Evolutionary conservation across 2,888 invertebrate genomes (phyloP).

Genomic region (Patella depressa): DNA sequence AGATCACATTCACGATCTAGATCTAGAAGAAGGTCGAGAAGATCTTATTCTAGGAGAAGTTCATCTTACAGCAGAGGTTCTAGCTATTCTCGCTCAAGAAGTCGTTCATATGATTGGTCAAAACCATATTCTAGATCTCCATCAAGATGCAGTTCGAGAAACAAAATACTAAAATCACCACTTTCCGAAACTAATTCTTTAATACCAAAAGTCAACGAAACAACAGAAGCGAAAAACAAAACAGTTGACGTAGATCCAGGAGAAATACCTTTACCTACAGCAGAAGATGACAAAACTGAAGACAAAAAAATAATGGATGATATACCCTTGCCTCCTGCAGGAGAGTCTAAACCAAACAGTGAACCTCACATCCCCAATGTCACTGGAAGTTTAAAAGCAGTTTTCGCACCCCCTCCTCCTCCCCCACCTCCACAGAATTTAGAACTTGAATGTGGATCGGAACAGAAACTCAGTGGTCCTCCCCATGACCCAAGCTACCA

Average conservation of each 20-base stretch:
- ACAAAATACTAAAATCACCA: constrained; percentile 41
- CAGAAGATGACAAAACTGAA: constrained; percentile 23
- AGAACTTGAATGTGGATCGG: constrained; percentile 13
- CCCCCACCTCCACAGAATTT: constrained; percentile 24
- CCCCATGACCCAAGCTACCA: neutral
- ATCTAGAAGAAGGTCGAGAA: constrained; percentile 47
- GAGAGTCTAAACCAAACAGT: constrained; percentile 26
- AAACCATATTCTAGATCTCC: constrained; percentile 45
- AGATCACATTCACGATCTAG: constrained; percentile 49
- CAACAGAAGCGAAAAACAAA: constrained; percentile 31
- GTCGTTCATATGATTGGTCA: constrained; percentile 27
- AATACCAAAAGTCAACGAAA: constrained; percentile 33
- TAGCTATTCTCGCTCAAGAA: constrained; percentile 47
- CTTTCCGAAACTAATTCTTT: constrained; percentile 27
- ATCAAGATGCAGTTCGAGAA: constrained; percentile 49
- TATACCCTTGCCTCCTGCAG: constrained; percentile 46
- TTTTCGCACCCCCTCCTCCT: constrained; percentile 33
- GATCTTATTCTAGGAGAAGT: constrained; percentile 39
- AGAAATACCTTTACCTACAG: constrained; percentile 56
- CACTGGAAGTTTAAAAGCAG: constrained; percentile 3
- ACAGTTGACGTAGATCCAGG: constrained; percentile 45
- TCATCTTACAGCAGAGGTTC: constrained; percentile 49
- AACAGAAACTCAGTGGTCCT: neutral
- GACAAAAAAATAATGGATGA: constrained; percentile 35
- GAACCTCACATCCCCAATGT: constrained; percentile 21